Conservation (phyloP, 2,113 vertebrate genomes). For the Gasterosteus aculeatus region DNA sequence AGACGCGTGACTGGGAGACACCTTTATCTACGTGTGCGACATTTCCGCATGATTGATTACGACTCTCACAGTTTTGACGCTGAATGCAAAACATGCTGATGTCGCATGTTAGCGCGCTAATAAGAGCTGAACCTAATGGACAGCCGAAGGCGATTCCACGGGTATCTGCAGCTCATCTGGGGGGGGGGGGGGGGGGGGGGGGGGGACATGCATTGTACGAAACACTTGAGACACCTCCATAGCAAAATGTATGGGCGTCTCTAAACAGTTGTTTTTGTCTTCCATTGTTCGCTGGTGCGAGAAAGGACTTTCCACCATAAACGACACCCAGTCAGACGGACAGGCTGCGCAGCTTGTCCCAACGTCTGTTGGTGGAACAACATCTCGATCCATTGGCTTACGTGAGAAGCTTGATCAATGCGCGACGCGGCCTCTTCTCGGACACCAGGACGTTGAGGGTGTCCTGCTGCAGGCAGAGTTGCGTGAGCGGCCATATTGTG, state of each 20-base stretch:
- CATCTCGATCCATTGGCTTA: too few species aligned
- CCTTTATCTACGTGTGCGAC: neutral
- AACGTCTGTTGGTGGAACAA: too few species aligned
- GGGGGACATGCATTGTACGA: neutral
- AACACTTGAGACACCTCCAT: neutral
- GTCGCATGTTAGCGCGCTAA: neutral
- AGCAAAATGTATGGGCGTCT: too few species aligned
- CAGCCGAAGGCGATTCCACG: neutral
- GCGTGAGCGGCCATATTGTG: neutral
- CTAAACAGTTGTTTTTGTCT: too few species aligned
- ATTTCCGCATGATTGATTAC: neutral
- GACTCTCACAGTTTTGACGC: neutral
- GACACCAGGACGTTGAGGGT: neutral
- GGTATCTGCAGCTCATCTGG: neutral
- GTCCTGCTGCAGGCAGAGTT: neutral
- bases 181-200: neutral
- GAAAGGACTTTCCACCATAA: too few species aligned
- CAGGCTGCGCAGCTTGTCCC: too few species aligned
- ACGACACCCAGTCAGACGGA: too few species aligned
- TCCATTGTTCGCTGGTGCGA: too few species aligned
- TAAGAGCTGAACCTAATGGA: neutral
- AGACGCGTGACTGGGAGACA: neutral
- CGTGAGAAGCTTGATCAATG: too few species aligned
- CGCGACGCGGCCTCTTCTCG: too few species aligned
- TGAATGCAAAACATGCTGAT: neutral